Conservation (phyloP, 2,888 invertebrate genomes). For the Clunio marinus region DNA sequence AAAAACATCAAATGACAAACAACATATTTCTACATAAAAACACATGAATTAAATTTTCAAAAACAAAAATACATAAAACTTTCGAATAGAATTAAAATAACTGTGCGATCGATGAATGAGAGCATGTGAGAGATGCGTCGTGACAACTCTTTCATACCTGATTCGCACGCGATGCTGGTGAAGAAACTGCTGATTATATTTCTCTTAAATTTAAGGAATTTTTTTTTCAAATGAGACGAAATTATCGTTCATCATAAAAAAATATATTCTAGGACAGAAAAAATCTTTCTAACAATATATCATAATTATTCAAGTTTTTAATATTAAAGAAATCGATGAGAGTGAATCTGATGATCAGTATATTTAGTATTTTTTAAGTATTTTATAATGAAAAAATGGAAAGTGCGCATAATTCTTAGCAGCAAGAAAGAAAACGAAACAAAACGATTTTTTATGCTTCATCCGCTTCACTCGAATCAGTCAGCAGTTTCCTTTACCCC, state of each 20-base stretch:
- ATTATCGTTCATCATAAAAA: too few relatives aligned
- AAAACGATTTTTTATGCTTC: not conserved
- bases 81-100: slow-evolving; percentile 30
- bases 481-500: slow-evolving; percentile 40
- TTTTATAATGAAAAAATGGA: too few relatives aligned
- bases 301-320: too few relatives aligned
- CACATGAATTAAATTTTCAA: slow-evolving; percentile 24
- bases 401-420: too few relatives aligned
- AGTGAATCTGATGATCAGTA: slow-evolving; percentile 19
- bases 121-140: slow-evolving; percentile 47
- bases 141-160: slow-evolving; percentile 45
- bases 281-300: too few relatives aligned
- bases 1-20: not conserved
- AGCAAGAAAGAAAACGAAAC: too few relatives aligned
- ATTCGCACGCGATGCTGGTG: slow-evolving; percentile 45
- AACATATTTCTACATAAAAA: not conserved
- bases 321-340: not conserved
- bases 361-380: not conserved
- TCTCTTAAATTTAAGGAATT: not conserved
- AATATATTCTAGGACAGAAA: too few relatives aligned
- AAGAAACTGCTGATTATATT: slow-evolving; percentile 35
- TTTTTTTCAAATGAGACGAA: too few relatives aligned
- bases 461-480: slow-evolving; percentile 20
- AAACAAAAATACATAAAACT: too few relatives aligned
- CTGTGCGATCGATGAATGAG: slow-evolving; percentile 42